A percentile compares a stretch with the other conserved stretches of the same genome.
Conservation (phyloP, 2,888 invertebrate species). For the Schizotus pectinicornis region DNA sequence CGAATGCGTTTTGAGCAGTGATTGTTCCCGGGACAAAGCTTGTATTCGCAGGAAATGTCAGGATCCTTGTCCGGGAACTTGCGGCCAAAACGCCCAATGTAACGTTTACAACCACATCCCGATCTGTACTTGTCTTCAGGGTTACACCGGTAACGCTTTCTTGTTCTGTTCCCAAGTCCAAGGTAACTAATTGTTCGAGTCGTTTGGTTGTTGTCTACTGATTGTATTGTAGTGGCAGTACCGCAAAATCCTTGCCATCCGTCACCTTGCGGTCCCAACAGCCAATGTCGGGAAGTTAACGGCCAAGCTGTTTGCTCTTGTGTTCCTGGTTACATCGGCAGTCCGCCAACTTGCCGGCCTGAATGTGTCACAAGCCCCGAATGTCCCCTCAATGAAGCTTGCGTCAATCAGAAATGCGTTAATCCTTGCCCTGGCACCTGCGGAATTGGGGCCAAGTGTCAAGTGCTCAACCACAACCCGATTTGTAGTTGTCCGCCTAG, state of each 20-base stretch:
- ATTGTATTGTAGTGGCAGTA: conserved; percentile 54
- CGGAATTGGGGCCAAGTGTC: conserved; percentile 77
- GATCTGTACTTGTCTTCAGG: conserved; percentile 69
- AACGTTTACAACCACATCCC: conserved; percentile 70
- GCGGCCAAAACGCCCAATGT: conserved; percentile 62
- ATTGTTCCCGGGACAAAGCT: conserved; percentile 71
- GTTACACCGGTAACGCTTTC: conserved; percentile 74
- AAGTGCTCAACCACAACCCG: conserved; percentile 76
- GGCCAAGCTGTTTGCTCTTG: conserved; percentile 59
- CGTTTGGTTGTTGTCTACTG: too few species aligned
- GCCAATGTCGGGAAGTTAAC: conserved; percentile 74
- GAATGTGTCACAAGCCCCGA: conserved; percentile 83
- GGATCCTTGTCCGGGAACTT: conserved; percentile 75
- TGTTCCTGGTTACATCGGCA: conserved; percentile 55
- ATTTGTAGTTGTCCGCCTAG: conserved; percentile 65
- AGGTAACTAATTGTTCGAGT: too few species aligned
- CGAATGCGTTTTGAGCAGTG: conserved; percentile 78
- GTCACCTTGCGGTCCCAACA: conserved; percentile 82
- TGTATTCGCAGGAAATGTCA: conserved; percentile 76
- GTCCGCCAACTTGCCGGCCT: conserved; percentile 77
- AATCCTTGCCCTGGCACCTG: conserved; percentile 87
- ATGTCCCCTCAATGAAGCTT: conserved; percentile 78
- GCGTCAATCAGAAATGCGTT: conserved; percentile 79
- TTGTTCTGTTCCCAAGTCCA: too few species aligned
- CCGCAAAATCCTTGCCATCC: conserved; percentile 70